Evolutionary conservation across 53 echinoderm and acorn worm species (phyloP), one percentile per base, ranked within the genome.

Genomic region (Stichopus horrens): DNA sequence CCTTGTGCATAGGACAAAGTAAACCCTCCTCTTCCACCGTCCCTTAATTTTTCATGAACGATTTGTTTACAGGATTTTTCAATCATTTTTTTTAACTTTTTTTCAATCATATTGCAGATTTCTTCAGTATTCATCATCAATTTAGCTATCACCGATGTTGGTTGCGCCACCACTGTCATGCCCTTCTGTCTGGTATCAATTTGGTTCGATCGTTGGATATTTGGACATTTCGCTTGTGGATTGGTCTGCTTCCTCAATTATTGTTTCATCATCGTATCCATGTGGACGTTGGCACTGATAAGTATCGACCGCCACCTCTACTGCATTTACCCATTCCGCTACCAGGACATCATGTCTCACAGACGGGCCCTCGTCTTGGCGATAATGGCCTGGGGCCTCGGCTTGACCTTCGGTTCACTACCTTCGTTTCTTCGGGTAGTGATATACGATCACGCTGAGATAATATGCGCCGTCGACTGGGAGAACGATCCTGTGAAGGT

Each of bases 211-310:
- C 11, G 74, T 23, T 96, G 94, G 96, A 54, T 96, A 53, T 92
- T 96, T 58, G 90, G 90, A 5, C 10, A 20, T 9, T 87, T 94
- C 76, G 84, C 88, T 73, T 96, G 96, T 78, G 79, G 94, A 8
- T 80, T 66, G 6, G 94, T 91, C 13, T 94, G 94, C 57, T 92
- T 94, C 79, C 90, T 96, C 78, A 96, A 96, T 79, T 96, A 96
- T 86, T 94, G 94, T 22, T 96, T 96, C 91, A 96, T 96, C 79
- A 96, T 94, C 79, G 89, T 90, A 11, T 96, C 96, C 79, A 96
- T 96, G 96, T 86, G 89, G n/a, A 94, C 94, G 8, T 88, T 96
- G 7, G 96, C 94, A 19, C 75, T 94, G 5, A 94, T 96, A 8
- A 92, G 92, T 9, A 67, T 96, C 6, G 96, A 96, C 21, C 94